Evolutionary conservation across 2,888 invertebrate genomes (phyloP).

Genomic region (Melanotus villosus): DNA sequence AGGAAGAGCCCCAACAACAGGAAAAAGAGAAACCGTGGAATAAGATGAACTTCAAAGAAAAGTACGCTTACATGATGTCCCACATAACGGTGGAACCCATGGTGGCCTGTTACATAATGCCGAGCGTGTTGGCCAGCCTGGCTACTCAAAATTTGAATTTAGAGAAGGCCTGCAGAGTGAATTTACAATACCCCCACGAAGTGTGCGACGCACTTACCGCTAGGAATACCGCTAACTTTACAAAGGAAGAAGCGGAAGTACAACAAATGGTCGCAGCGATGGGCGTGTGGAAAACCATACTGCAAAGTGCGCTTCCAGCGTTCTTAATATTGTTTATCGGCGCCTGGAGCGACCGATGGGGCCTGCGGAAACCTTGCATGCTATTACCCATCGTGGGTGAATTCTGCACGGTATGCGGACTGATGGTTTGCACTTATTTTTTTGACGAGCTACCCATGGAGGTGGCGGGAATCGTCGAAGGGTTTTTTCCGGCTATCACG

Average conservation of each 20-base stretch:
- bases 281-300: slow-evolving; percentile 88
- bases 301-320: slow-evolving; percentile 88
- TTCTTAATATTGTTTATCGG: slow-evolving; percentile 86
- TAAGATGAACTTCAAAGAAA: slow-evolving; percentile 71
- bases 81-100: slow-evolving; percentile 84
- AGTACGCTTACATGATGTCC: slow-evolving; percentile 72
- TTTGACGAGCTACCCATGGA: slow-evolving; percentile 87
- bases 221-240: slow-evolving; percentile 79
- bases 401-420: slow-evolving; percentile 82
- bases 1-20: slow-evolving; percentile 18
- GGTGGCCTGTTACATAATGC: slow-evolving; percentile 80
- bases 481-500: slow-evolving; percentile 85
- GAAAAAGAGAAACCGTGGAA: slow-evolving; percentile 46
- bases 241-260: slow-evolving; percentile 74
- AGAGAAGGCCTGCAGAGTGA: slow-evolving; percentile 90
- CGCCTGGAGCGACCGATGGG: slow-evolving; percentile 81
- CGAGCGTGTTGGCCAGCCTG: slow-evolving; percentile 76
- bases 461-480: slow-evolving; percentile 84
- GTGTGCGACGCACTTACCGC: slow-evolving; percentile 84
- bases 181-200: slow-evolving; percentile 79
- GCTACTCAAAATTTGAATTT: slow-evolving; percentile 89
- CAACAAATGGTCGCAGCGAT: slow-evolving; percentile 75
- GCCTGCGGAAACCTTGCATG: slow-evolving; percentile 85
- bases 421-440: slow-evolving; percentile 84
- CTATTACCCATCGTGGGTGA: slow-evolving; percentile 86